Base-by-base conservation (phyloP, 92 coral and sea anemone species). In the Porites divaricata region DNA sequence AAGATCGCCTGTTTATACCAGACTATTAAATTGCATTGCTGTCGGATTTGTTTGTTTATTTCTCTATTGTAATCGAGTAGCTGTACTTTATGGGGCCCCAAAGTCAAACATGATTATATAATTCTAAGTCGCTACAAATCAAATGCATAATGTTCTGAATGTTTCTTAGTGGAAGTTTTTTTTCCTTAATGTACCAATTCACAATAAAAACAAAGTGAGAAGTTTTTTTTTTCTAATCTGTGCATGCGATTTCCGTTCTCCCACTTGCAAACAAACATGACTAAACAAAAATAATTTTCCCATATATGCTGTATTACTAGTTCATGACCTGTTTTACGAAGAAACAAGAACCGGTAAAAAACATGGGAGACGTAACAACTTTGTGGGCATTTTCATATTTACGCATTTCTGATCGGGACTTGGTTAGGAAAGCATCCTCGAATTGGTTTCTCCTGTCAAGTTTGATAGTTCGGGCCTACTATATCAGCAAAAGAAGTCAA, bases 271-370 rank as follows among this genome's bases (percentile, higher is more conserved):
- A 75, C 9, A 23, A 49, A 75, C 45, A 57, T 14, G 52, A 53
- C 12, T 15, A 16, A 58, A 75, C 51, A 25, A 16, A 10, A 16
- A 75, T 53, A 56, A 12, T n/a, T 21, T 26, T 20, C 24, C 2
- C 35, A 8, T 19, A 13, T 10, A 23, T 48, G 49, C 81, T 16
- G 76, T 63, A 77, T 67, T 78, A 77, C 92, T 78, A 10, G 86
- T 72, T 79, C 71, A 2, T 81, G 68, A 81, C 86, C 86, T 70
- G 86, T 81, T 82, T 82, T 13, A 59, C 28, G 25, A 50, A 24
- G 24, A 21, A 28, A 62, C 49, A 48, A 19, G 50, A 82, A 82
- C 86, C 86, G 79, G 86, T 82, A 72, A 7, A 15, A 56, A 53
- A 4, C 67, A 77, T 35, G 81, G 24, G 45, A 64, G 13, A 8